phyloP scores from a whole-genome alignment of 2,888 invertebrate genomes.

The Latrodectus elegans region DNA sequence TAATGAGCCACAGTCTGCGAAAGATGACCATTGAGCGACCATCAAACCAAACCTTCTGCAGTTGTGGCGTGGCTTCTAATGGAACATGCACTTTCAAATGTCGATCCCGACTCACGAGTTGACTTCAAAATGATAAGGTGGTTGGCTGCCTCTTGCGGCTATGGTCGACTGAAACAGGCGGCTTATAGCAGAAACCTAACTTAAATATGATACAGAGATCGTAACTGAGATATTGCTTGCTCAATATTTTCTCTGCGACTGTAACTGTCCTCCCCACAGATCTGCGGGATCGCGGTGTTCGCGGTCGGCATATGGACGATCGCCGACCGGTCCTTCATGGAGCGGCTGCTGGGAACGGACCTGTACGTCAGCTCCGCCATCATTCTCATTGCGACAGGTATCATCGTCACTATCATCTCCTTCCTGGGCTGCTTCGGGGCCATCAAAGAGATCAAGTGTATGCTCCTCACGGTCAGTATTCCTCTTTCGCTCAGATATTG shows the following conservation, averaged over 20 bases:
- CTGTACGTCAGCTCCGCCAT: conserved; percentile 90
- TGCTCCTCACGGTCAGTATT: conserved; percentile 87
- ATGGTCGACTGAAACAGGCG: not conserved
- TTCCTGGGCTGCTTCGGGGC: conserved; percentile 95
- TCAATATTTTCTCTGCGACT: not conserved
- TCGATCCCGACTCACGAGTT: too few relatives aligned
- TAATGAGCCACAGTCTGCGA: too few relatives aligned
- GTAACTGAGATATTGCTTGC: not conserved
- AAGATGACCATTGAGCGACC: too few relatives aligned
- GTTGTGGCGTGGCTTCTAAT: too few relatives aligned
- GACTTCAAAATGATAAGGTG: too few relatives aligned
- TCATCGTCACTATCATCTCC: conserved; percentile 86
- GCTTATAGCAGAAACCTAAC: too few relatives aligned
- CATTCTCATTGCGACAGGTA: conserved; percentile 87
- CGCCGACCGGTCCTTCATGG: conserved; percentile 87
- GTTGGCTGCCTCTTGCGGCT: not conserved
- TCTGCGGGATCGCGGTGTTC: conserved; percentile 86
- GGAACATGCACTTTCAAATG: too few relatives aligned
- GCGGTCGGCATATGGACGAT: conserved; percentile 89
- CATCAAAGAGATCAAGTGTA: conserved; percentile 93
- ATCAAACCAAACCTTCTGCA: too few relatives aligned
- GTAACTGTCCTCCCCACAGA: conserved; percentile 74
- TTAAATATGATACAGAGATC: not conserved
- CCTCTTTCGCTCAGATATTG: not conserved
- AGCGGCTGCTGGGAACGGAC: conserved; percentile 89